phyloP scores from a whole-genome alignment of 2,113 vertebrate genomes.

The Bos indicus region DNA sequence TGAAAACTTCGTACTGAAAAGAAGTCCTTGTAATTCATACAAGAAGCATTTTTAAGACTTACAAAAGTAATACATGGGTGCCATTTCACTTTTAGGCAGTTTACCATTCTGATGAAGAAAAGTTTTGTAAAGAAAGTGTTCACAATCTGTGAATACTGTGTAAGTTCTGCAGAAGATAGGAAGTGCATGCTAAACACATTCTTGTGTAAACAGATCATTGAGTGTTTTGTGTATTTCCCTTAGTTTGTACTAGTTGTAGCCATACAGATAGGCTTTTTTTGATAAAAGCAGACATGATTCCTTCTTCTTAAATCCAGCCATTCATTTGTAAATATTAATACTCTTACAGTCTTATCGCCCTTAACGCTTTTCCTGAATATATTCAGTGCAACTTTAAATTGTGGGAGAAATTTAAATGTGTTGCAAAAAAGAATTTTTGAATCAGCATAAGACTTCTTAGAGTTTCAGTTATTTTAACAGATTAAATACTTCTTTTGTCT shows the following conservation, averaged over 20 bases:
- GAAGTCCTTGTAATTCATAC: neutral
- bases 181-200: neutral
- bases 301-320: neutral
- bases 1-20: neutral
- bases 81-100: neutral
- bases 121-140: neutral
- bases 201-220: neutral
- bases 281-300: neutral
- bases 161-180: neutral
- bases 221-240: neutral
- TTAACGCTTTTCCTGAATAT: neutral
- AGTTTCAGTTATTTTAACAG: constrained; percentile 17
- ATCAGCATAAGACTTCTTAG: constrained; percentile 26
- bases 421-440: constrained; percentile 36
- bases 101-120: constrained; percentile 14
- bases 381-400: constrained; percentile 3
- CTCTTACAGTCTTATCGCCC: neutral
- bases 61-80: neutral
- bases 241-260: neutral
- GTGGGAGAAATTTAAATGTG: neutral
- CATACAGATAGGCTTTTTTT: neutral
- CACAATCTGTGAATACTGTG: neutral
- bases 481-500: constrained; percentile 22
- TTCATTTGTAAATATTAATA: constrained; percentile 5
- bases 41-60: neutral